Conservation (phyloP, 2,888 invertebrate species). For the Melolontha melolontha region DNA sequence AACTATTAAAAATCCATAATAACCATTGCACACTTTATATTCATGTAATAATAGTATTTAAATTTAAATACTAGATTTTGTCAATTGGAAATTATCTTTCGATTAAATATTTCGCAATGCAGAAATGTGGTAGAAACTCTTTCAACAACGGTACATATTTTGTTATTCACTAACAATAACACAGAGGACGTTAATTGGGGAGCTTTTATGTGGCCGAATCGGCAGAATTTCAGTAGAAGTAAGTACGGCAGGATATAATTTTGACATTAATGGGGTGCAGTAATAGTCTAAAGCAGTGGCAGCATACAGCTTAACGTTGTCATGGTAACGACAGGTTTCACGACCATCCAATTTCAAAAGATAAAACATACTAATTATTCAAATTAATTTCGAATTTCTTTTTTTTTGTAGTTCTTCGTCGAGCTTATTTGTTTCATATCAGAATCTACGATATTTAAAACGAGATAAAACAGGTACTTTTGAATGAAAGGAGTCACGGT, state of each 20-base stretch:
- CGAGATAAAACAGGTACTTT: background rate
- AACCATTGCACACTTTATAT: no score
- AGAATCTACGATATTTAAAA: background rate
- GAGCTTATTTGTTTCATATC: slow-evolving; percentile 1
- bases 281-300: slow-evolving; percentile 49
- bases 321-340: slow-evolving; percentile 48
- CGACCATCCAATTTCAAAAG: slow-evolving; percentile 33
- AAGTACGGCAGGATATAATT: slow-evolving; percentile 48
- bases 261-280: slow-evolving; percentile 52
- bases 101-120: background rate
- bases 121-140: no score
- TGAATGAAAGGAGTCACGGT: background rate
- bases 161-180: slow-evolving; percentile 40
- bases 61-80: background rate
- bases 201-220: slow-evolving; percentile 42
- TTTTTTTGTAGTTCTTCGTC: slow-evolving; percentile 1
- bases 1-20: no score
- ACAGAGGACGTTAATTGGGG: slow-evolving; percentile 39
- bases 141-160: slow-evolving; percentile 20
- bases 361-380: slow-evolving; percentile 38
- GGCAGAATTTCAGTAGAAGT: slow-evolving; percentile 41
- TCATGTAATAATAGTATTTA: no score
- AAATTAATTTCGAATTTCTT: slow-evolving; percentile 35
- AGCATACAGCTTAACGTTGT: slow-evolving; percentile 49
- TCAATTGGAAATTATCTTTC: background rate